Evolutionary conservation across 2,888 invertebrate genomes (phyloP).

Genomic region (Cephus nigrinus): DNA sequence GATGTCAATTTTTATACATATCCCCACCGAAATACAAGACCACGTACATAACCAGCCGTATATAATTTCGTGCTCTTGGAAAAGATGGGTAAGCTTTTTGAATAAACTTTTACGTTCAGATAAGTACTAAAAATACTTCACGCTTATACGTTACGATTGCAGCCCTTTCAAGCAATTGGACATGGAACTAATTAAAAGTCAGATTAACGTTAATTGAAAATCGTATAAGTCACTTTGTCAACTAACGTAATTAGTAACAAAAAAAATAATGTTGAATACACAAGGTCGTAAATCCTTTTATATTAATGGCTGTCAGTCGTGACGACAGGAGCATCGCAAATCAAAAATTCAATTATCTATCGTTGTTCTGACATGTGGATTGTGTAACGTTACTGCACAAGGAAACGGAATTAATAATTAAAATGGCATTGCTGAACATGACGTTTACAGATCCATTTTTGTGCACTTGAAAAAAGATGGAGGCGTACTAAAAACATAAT

Average conservation of each 20-base stretch:
- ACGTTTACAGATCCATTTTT: background rate
- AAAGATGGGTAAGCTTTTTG: background rate
- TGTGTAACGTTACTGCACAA: background rate
- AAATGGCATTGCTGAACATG: background rate
- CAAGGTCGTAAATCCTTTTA: background rate
- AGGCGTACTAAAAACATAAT: background rate
- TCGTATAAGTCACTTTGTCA: background rate
- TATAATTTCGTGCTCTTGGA: no score
- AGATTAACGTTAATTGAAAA: background rate
- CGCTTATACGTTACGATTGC: background rate
- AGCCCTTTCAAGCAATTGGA: background rate
- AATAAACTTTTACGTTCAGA: background rate
- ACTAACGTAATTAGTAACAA: background rate
- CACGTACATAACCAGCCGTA: no score
- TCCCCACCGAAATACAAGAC: background rate
- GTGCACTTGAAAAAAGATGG: background rate
- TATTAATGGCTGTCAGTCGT: background rate
- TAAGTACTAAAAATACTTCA: background rate
- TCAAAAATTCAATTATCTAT: background rate
- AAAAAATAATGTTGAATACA: background rate
- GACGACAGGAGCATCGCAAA: background rate
- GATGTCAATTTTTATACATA: background rate
- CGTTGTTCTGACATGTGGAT: background rate
- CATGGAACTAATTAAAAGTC: background rate
- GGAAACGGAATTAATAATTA: background rate